Conservation (phyloP, 2,113 vertebrate genomes). For the Drymodes brunneopygia region DNA sequence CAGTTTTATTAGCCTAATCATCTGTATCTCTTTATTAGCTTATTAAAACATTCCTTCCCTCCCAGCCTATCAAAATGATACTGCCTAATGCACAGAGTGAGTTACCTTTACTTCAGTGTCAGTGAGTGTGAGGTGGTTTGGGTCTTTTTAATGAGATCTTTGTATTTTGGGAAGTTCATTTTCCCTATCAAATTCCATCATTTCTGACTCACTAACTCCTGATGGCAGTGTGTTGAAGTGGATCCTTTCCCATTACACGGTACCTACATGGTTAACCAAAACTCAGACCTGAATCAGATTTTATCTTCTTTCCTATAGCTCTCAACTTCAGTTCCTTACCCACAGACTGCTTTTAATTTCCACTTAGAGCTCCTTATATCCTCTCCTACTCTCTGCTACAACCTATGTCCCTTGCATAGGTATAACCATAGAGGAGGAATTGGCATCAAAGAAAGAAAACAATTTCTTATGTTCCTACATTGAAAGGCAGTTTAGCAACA, state of each 20-base stretch:
- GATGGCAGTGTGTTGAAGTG: background rate
- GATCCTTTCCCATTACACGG: background rate
- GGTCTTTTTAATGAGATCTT: background rate
- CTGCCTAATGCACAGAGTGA: background rate
- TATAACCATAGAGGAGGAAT: background rate
- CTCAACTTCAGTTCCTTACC: background rate
- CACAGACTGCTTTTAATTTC: background rate
- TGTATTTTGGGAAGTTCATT: background rate
- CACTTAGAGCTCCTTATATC: background rate
- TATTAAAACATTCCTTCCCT: background rate
- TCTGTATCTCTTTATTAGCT: background rate
- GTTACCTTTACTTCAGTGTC: background rate
- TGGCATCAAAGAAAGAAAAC: background rate
- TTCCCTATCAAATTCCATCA: background rate
- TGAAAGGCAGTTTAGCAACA: background rate
- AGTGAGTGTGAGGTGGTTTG: background rate
- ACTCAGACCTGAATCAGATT: background rate
- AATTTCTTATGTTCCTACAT: background rate
- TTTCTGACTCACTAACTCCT: background rate
- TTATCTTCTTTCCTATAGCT: background rate
- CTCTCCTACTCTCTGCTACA: background rate
- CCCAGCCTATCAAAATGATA: background rate
- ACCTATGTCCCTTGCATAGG: background rate
- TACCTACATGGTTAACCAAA: background rate
- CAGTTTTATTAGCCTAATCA: slow-evolving; percentile 9